A percentile compares a stretch with the other conserved stretches of the same genome.
phyloP scores from a whole-genome alignment of 2,888 invertebrate species.

The Scaptomyza cyrtandrae region DNA sequence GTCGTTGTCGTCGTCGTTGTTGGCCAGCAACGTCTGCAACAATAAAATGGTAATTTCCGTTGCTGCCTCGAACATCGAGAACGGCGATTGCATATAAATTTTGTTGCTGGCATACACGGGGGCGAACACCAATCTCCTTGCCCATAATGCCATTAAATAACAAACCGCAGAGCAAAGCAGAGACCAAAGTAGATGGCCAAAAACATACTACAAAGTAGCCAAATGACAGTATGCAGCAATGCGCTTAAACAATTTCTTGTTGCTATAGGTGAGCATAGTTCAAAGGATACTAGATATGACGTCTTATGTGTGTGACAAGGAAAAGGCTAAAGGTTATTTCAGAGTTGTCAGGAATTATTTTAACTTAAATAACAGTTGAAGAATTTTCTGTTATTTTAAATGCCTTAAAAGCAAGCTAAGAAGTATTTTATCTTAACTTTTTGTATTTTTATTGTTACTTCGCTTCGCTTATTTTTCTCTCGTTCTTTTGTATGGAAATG shows the following conservation, averaged over 20 bases:
- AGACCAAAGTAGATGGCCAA: conserved; percentile 18
- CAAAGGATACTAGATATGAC: background rate
- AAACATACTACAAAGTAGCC: conserved; percentile 36
- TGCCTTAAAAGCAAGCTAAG: no score
- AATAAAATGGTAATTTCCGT: conserved; percentile 79
- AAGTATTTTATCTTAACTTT: no score
- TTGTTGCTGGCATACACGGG: conserved; percentile 58
- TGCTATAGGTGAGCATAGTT: no score
- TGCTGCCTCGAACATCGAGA: conserved; percentile 33
- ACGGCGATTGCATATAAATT: conserved; percentile 67
- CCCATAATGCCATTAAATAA: conserved; percentile 65
- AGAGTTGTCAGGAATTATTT: no score
- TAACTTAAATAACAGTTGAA: no score
- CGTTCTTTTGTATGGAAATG: background rate
- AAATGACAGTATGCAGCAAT: conserved; percentile 30
- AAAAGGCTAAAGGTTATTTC: background rate
- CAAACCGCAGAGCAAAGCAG: conserved; percentile 56
- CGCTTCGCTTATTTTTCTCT: no score
- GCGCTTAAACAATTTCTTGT: background rate
- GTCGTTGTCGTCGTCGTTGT: background rate
- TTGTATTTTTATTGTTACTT: no score
- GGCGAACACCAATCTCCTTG: conserved; percentile 44
- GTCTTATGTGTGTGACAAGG: background rate
- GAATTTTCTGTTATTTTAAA: no score
- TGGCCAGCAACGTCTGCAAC: conserved; percentile 54